Evolutionary conservation across 2,797 vertebrate genomes (phyloP).

Genomic region (Fundulus diaphanus): DNA sequence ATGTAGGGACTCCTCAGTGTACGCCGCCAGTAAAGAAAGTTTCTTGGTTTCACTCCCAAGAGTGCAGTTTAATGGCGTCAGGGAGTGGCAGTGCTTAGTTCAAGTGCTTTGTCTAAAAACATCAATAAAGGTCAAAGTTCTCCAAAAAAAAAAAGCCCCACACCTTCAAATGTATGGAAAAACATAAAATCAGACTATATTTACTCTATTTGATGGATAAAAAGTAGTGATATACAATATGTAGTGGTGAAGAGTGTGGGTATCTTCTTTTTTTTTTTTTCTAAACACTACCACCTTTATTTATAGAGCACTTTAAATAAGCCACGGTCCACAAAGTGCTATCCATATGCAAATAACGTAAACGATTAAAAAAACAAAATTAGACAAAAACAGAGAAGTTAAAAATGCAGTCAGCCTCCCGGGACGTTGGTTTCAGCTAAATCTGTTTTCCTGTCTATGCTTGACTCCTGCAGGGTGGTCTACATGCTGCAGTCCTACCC

Average conservation of each 20-base stretch:
- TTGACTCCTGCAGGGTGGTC: conserved; percentile 80
- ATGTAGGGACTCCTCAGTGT: neutral
- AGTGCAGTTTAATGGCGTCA: neutral
- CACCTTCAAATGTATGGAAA: neutral
- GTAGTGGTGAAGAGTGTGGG: neutral
- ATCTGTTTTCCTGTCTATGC: neutral
- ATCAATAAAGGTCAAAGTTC: neutral
- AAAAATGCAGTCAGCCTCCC: too few species aligned
- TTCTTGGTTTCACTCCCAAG: neutral
- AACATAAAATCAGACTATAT: neutral
- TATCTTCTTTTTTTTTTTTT: neutral
- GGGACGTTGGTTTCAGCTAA: too few species aligned
- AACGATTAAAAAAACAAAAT: too few species aligned
- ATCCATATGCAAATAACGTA: too few species aligned
- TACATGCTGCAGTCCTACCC: conserved; percentile 89
- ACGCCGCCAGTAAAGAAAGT: neutral
- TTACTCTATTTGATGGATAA: neutral
- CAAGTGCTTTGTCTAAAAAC: neutral
- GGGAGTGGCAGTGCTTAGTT: neutral
- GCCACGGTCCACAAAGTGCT: too few species aligned
- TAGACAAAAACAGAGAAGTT: too few species aligned
- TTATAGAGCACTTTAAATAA: too few species aligned
- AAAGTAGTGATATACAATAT: neutral
- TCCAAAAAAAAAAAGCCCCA: too few species aligned
- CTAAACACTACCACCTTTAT: too few species aligned